phyloP scores from a whole-genome alignment of 2,888 invertebrate species.

The Acronicta psi region DNA sequence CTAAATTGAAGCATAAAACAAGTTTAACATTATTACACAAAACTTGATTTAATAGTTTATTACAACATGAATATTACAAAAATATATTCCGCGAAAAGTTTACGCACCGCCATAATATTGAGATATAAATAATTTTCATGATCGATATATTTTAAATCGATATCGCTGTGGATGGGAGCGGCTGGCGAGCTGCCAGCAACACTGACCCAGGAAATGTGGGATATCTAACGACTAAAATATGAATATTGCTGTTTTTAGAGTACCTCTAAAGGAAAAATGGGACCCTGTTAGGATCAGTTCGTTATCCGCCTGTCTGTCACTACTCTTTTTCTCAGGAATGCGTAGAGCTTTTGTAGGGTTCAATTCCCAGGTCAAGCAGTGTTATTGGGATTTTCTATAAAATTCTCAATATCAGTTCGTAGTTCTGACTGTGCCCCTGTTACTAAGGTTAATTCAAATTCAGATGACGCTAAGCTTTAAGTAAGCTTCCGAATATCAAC shows the following conservation, averaged over 20 bases:
- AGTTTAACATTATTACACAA: background rate
- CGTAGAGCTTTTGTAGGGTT: no score
- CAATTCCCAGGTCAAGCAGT: no score
- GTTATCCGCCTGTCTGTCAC: no score
- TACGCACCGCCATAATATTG: conserved; percentile 32
- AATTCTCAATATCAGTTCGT: no score
- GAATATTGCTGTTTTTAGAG: conserved; percentile 9
- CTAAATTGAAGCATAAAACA: background rate
- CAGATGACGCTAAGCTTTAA: no score
- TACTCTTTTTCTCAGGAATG: no score
- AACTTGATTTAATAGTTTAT: conserved; percentile 1
- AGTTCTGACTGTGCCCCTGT: no score
- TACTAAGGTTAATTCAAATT: no score
- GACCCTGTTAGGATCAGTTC: no score
- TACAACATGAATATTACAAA: conserved; percentile 28
- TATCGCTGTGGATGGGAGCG: conserved; percentile 23
- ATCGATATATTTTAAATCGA: conserved; percentile 55
- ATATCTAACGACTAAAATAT: conserved; percentile 33
- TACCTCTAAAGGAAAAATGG: no score
- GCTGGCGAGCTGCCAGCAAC: conserved; percentile 39
- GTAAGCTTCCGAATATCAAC: no score
- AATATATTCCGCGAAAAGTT: conserved; percentile 29
- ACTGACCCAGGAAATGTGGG: conserved; percentile 28
- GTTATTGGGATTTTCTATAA: no score
- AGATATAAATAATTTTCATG: conserved; percentile 50